Percentiles rank a stretch among this genome's conserved stretches.
Conservation (phyloP, 2,113 vertebrate genomes). For the Anseranas semipalmata region DNA sequence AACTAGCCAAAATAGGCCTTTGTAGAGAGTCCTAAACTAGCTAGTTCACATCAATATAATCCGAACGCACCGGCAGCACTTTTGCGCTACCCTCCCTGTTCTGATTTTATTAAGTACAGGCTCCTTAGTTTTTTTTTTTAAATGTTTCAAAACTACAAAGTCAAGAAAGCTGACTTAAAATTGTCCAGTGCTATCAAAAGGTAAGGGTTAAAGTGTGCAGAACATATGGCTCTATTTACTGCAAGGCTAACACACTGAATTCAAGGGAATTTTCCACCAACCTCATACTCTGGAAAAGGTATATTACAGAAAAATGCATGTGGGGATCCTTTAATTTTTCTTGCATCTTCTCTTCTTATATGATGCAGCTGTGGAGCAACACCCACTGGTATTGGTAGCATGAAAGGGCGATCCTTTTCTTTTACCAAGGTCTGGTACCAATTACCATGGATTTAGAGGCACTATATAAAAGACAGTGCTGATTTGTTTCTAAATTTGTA, state of each 20-base stretch:
- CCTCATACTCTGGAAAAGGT: not conserved
- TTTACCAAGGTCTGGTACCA: constrained; percentile 58
- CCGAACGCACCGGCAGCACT: not conserved
- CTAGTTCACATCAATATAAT: not conserved
- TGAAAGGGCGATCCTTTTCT: not conserved
- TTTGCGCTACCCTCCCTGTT: not conserved
- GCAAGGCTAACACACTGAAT: not conserved
- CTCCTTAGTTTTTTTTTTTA: not conserved
- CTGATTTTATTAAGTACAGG: not conserved
- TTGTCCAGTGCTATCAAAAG: not conserved
- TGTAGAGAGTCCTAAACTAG: not conserved
- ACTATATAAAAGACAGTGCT: constrained; percentile 65
- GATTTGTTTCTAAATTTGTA: constrained; percentile 73
- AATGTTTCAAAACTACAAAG: not conserved
- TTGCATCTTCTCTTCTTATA: constrained; percentile 50
- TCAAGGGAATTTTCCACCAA: constrained; percentile 25
- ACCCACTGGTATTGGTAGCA: constrained; percentile 30
- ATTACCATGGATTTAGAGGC: constrained; percentile 64
- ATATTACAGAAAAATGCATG: constrained; percentile 15
- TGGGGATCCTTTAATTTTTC: constrained; percentile 46
- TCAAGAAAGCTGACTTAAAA: not conserved
- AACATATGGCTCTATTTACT: constrained; percentile 24
- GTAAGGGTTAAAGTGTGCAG: not conserved
- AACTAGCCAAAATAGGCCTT: not conserved
- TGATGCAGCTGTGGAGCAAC: constrained; percentile 52